Percentiles rank a stretch among this genome's conserved stretches.
Conservation (phyloP, 2,888 invertebrate species). For the Microplitis deprimator region DNA sequence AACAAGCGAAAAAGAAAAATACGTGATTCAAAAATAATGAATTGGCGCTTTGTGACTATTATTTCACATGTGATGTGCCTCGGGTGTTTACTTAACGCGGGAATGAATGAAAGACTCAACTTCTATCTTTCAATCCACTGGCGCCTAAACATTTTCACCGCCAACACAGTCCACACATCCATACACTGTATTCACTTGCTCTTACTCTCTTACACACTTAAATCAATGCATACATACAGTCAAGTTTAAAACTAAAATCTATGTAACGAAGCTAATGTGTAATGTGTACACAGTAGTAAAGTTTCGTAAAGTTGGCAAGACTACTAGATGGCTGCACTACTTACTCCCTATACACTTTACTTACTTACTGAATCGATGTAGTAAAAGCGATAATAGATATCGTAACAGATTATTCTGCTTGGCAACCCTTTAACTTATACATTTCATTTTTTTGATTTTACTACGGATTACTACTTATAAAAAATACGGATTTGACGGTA, state of each 20-base stretch:
- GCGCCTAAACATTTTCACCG: background rate
- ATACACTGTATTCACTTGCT: background rate
- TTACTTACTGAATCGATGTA: slow-evolving; percentile 41
- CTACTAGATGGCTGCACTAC: slow-evolving; percentile 12
- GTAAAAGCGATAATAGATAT: slow-evolving; percentile 48
- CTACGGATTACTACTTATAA: background rate
- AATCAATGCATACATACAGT: background rate
- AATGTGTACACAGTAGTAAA: slow-evolving; percentile 10
- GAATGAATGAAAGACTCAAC: slow-evolving; percentile 25
- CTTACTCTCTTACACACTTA: background rate
- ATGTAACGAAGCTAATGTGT: background rate
- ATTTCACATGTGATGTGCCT: slow-evolving; percentile 25
- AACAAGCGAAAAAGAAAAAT: slow-evolving; percentile 13
- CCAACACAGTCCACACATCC: too few relatives aligned
- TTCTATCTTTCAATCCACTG: background rate
- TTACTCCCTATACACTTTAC: slow-evolving; percentile 13
- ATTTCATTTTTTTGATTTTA: background rate
- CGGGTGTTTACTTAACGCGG: slow-evolving; percentile 16
- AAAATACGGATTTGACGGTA: background rate
- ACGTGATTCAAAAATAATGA: slow-evolving; percentile 11
- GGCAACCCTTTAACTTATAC: slow-evolving; percentile 42
- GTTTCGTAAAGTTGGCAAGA: slow-evolving; percentile 15
- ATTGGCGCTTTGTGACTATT: slow-evolving; percentile 26
- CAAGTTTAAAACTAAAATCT: background rate
- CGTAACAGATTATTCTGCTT: slow-evolving; percentile 52